Evolutionary conservation across 2,888 invertebrate species (phyloP), one percentile per base, ranked within the genome.

Genomic region (Mayetiola destructor): DNA sequence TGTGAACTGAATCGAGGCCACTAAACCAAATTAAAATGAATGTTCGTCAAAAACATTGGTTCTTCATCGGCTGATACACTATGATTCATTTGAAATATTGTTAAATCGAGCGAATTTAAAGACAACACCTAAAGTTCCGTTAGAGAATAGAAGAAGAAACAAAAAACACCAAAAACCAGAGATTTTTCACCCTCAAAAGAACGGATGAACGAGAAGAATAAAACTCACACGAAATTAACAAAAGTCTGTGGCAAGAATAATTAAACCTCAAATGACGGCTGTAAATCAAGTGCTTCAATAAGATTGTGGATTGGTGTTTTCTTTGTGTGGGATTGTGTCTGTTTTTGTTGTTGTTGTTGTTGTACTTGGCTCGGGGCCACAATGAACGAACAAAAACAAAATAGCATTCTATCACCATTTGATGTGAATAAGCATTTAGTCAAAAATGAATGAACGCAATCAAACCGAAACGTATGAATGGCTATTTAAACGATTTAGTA

Each of bases 191-290:
- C n/a, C n/a, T n/a, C n/a, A n/a, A 32, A 8, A 8, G 32, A 32
- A 12, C 32, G 8, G 32, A 9, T 12, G 8, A 32, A 32, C 6
- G 12, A 9, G 27, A 27, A 27, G 14, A 23, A 27, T 27, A 48
- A 48, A 48, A 23, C n/a, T n/a, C n/a, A n/a, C n/a, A n/a, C n/a
- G n/a, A n/a, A n/a, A n/a, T 3, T 48, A 27, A 42, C 48, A 48
- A 48, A 48, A 48, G n/a, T 48, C 16, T 27, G 48, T 27, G 48
- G 48, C 48, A 27, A 48, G 48, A 48, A 48, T 48, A 48, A 48
- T 48, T 48, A 48, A 48, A 48, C 48, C 48, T 27, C 48, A 48
- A 48, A 48, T 48, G 48, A 48, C 9, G 48, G n/a, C 16, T 23
- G 27, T 48, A 27, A 48, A 48, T 48, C 48, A 48, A 48, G 48